These are phyloP conservation scores for Paracentrotus lividus DNA, from an alignment of 53 echinoderm and acorn worm species.

Conservation along the genomic window DNA sequence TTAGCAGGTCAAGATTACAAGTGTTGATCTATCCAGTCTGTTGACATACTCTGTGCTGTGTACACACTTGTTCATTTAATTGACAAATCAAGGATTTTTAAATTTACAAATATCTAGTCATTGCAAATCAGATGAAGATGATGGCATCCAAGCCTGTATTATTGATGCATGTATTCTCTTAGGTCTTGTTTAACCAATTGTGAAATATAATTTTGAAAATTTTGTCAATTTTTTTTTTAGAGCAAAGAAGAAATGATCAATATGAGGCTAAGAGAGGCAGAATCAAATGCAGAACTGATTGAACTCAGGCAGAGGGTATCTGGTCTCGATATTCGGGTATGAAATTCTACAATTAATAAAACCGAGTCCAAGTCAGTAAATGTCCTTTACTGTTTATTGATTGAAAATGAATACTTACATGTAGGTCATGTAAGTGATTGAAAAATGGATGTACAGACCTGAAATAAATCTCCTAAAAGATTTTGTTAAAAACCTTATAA, in stretches of 20 bases:
- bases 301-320: conserved; percentile 87
- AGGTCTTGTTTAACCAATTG: too few relatives aligned
- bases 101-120: too few relatives aligned
- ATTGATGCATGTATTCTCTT: neutral
- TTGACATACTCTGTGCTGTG: neutral
- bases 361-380: too few relatives aligned
- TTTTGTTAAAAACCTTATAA: too few relatives aligned
- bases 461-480: too few relatives aligned
- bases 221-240: conserved; percentile 67
- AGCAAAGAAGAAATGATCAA: conserved; percentile 92
- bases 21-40: neutral
- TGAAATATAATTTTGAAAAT: too few relatives aligned
- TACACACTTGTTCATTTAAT: neutral
- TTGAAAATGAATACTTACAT: too few relatives aligned
- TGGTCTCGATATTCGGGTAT: conserved; percentile 90
- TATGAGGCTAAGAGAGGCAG: conserved; percentile 87
- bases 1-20: neutral
- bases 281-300: conserved; percentile 82
- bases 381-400: too few relatives aligned
- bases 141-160: neutral
- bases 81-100: too few relatives aligned
- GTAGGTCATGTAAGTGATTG: too few relatives aligned
- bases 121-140: too few relatives aligned
- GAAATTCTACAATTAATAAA: neutral
- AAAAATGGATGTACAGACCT: too few relatives aligned